These are phyloP conservation scores for Zeugodacus cucurbitae DNA, from an alignment of 1,140 invertebrate genomes.

Conservation along the genomic window DNA sequence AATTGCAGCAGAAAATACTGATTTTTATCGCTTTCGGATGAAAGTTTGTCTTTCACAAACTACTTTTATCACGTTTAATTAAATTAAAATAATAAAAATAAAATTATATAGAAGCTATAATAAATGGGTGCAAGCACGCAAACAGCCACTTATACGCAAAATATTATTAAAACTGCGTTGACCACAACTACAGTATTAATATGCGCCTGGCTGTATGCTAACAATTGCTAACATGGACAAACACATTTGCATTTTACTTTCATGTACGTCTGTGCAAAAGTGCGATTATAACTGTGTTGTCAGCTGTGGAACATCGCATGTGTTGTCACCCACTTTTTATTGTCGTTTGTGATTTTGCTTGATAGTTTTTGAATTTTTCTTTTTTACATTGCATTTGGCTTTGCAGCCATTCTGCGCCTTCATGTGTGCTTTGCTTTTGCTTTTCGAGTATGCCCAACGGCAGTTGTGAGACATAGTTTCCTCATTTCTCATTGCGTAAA, in stretches of 20 bases:
- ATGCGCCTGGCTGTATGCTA: neutral
- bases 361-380: neutral
- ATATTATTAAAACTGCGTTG: neutral
- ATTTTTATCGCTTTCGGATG: neutral
- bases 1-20: no score
- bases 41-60: neutral
- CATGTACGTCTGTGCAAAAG: neutral
- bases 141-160: neutral
- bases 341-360: neutral
- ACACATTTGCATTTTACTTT: neutral
- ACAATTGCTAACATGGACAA: neutral
- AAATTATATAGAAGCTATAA: neutral
- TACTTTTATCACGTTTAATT: neutral
- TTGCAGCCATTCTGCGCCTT: neutral
- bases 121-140: neutral
- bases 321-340: neutral
- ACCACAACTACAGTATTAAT: neutral
- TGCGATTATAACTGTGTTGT: neutral
- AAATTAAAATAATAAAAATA: neutral
- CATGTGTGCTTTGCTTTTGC: neutral
- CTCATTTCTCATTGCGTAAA: conserved; percentile 3
- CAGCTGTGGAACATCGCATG: neutral
- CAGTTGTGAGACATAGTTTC: conserved; percentile 36
- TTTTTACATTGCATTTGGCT: neutral
- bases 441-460: neutral